Evolutionary conservation across 2,888 invertebrate species (phyloP), one percentile per base, ranked within the genome.

Genomic region (Cryptophagus acutangulus): DNA sequence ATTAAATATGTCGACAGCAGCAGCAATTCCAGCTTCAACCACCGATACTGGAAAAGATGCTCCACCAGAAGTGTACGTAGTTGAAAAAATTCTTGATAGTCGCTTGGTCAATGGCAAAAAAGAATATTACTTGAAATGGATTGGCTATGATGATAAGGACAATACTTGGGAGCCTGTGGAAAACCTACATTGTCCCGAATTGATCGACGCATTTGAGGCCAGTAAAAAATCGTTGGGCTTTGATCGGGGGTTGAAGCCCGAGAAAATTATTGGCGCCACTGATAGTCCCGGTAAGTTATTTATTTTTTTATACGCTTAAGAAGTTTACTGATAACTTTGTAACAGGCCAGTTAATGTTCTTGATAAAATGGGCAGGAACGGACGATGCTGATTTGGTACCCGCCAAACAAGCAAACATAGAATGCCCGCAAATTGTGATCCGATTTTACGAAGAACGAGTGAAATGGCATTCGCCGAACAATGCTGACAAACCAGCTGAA

Each of bases 81-180:
- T 95, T 0, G 94, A 95, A 65, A 90, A 88, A 65, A 90, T 95
- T 8, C 72, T 93, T 36, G 91, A 94, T 62, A 81, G 87, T 52
- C 76, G 92, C 51, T 76, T 87, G 1, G 66, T 74, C 9, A 74
- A 75, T 46, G 78, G 79, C 51, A 75, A 77, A 35, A 63, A 62
- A 41, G 75, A 78, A 59, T 79, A 77, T 52, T 69, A 72, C 39
- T 48, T 81, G 66, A 70, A 87, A 75, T 78, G 86, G 84, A 71
- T 87, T 63, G 87, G 87, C 0, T 89, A 88, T 62, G 82, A 79
- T 33, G 83, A 87, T 59, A 85, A 84, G 33, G 94, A 95, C 58
- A 95, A 95, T 61, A 94, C 95, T 1, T 95, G 95, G 95, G 95
- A 95, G 59, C 95, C 95, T 0, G 88, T 88, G 55, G 90, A 90